These are phyloP conservation scores for Papilio demoleus DNA, from an alignment of 2,888 invertebrate species.

Conservation along the genomic window DNA sequence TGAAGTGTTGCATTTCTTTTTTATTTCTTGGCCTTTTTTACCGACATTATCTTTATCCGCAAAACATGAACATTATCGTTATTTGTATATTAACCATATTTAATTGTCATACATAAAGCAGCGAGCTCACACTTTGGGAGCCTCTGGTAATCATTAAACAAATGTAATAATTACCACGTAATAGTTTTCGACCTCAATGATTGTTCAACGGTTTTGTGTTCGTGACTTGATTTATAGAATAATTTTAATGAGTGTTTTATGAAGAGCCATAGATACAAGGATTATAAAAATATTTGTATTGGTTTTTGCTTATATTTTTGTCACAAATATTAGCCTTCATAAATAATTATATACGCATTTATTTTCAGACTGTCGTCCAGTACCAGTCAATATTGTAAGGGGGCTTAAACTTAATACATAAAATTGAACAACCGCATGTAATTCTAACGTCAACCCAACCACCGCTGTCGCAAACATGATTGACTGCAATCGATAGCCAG, in stretches of 20 bases:
- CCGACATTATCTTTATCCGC: too few species aligned
- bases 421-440: constrained; percentile 27
- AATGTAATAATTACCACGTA: constrained; percentile 19
- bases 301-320: background rate
- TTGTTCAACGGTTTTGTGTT: constrained; percentile 2
- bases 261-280: background rate
- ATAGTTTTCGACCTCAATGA: constrained; percentile 20
- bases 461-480: constrained; percentile 33
- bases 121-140: background rate
- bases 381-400: background rate
- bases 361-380: too few species aligned
- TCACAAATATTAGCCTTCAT: background rate
- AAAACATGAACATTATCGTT: background rate
- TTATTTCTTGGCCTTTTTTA: too few species aligned
- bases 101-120: background rate
- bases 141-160: constrained; percentile 18
- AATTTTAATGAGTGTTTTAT: constrained; percentile 8
- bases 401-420: background rate
- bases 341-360: too few species aligned
- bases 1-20: too few species aligned
- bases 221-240: constrained; percentile 12
- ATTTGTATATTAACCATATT: background rate
- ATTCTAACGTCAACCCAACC: constrained; percentile 13
- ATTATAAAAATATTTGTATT: background rate
- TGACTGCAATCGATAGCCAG: constrained; percentile 33